Percentiles rank a stretch among this genome's conserved stretches.
These are phyloP conservation scores for Andrena praecox DNA, from an alignment of 2,888 invertebrate species.

Conservation along the genomic window DNA sequence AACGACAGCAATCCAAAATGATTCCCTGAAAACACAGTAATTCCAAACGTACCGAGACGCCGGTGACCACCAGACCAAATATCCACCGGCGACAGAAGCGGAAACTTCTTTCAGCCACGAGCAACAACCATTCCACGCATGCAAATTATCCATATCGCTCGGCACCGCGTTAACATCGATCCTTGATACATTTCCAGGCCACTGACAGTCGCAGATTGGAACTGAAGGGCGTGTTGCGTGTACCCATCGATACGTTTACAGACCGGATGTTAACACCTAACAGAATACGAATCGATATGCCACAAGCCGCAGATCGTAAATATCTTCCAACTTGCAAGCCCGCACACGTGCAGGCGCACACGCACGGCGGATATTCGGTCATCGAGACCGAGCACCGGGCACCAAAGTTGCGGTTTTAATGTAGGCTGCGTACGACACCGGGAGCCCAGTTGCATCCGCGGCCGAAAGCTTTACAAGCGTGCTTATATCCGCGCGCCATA, in stretches of 20 bases:
- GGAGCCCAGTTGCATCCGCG: slow-evolving; percentile 1
- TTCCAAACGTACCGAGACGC: too few relatives aligned
- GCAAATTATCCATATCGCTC: slow-evolving; percentile 10
- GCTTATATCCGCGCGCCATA: slow-evolving; percentile 11
- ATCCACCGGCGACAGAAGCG: background rate
- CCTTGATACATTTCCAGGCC: slow-evolving; percentile 24
- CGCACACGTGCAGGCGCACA: slow-evolving; percentile 2
- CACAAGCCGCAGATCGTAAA: slow-evolving; percentile 70
- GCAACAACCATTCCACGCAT: background rate
- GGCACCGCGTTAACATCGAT: slow-evolving; percentile 14
- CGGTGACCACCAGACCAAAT: too few relatives aligned
- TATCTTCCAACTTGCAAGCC: slow-evolving; percentile 48
- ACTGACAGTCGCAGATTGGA: slow-evolving; percentile 41
- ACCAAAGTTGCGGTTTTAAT: slow-evolving; percentile 64
- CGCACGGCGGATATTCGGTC: slow-evolving; percentile 41
- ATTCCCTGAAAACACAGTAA: too few relatives aligned
- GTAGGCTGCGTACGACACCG: slow-evolving; percentile 11
- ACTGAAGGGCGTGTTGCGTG: slow-evolving; percentile 33
- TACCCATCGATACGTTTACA: slow-evolving; percentile 57
- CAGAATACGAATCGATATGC: slow-evolving; percentile 62
- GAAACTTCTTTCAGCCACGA: background rate
- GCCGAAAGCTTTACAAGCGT: slow-evolving; percentile 5
- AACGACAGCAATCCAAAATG: too few relatives aligned
- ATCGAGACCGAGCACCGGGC: slow-evolving; percentile 50
- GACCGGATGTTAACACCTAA: slow-evolving; percentile 56